Evolutionary conservation across 2,888 invertebrate species (phyloP).

Genomic region (Dryobota labecula): DNA sequence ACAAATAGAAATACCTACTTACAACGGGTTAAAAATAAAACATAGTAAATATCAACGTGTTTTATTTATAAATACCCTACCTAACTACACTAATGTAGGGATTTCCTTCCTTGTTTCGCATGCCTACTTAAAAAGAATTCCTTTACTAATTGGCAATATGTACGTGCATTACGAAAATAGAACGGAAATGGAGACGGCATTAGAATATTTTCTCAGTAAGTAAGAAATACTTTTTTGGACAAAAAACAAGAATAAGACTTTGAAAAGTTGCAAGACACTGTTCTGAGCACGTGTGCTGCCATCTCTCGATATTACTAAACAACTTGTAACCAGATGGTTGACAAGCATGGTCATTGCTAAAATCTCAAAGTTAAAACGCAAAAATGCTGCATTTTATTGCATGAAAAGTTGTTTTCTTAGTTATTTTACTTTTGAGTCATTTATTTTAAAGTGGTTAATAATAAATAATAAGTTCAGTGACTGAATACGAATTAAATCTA

Average conservation of each 20-base stretch:
- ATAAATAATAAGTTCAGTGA: background rate
- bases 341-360: background rate
- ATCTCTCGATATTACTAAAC: slow-evolving; percentile 13
- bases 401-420: background rate
- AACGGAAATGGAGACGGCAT: background rate
- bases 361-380: background rate
- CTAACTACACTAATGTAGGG: background rate
- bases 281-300: slow-evolving; percentile 24
- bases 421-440: background rate
- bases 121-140: background rate
- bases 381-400: background rate
- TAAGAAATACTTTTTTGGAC: background rate
- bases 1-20: background rate
- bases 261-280: background rate
- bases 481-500: background rate
- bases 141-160: slow-evolving; percentile 2
- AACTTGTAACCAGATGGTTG: background rate
- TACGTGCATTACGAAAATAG: background rate
- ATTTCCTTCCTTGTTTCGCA: slow-evolving; percentile 44
- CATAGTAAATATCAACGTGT: background rate
- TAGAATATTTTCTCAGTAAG: background rate
- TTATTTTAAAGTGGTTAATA: background rate
- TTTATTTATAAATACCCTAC: slow-evolving; percentile 1
- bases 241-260: no score
- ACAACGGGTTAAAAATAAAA: background rate